A percentile compares a stretch with the other conserved stretches of the same genome.
Evolutionary conservation across 1,140 invertebrate species (phyloP).

Genomic region (Melitaea cinxia): DNA sequence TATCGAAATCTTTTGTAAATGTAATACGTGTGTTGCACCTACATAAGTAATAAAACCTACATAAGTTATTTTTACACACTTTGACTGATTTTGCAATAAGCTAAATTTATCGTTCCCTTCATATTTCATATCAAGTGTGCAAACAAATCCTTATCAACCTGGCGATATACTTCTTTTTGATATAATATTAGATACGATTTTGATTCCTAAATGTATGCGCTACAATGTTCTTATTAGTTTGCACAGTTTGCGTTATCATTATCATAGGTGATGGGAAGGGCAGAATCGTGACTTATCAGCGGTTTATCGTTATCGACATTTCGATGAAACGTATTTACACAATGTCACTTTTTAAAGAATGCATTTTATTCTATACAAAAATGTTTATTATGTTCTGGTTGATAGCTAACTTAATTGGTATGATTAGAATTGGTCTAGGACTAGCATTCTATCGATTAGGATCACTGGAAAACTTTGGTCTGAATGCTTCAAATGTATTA

Average conservation of each 20-base stretch:
- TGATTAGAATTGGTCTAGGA: background rate
- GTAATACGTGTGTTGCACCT: no score
- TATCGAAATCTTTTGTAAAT: no score
- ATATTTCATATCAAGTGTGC: conserved; percentile 11
- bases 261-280: conserved; percentile 23
- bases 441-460: conserved; percentile 1
- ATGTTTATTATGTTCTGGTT: background rate
- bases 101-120: background rate
- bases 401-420: background rate
- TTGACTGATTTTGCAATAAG: conserved; percentile 9
- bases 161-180: background rate
- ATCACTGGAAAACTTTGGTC: background rate
- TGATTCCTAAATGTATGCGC: background rate
- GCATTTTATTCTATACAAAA: background rate
- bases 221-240: background rate
- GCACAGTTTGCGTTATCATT: background rate
- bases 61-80: background rate
- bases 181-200: background rate
- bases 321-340: conserved; percentile 11
- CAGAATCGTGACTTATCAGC: conserved; percentile 33
- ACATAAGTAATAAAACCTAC: background rate
- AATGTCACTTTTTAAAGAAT: conserved; percentile 8
- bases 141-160: conserved; percentile 8
- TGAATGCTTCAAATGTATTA: conserved; percentile 18
- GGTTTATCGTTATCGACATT: conserved; percentile 29